Base-by-base conservation (phyloP, 2,888 invertebrate species). In the Chelonus formosanus region DNA sequence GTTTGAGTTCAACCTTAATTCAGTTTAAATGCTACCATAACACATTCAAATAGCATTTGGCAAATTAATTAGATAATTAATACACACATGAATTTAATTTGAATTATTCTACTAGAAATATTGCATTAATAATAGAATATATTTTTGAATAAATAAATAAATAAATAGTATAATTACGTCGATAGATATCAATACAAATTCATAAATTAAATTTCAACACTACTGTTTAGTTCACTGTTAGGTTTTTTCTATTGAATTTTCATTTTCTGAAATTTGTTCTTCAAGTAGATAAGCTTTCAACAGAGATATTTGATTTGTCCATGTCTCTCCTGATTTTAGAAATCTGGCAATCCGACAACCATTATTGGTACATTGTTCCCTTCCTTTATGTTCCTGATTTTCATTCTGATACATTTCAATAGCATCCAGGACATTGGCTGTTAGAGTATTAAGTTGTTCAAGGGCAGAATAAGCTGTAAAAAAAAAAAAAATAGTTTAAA, bases 291-390 rank as follows among this genome's bases (percentile, higher is more conserved):
- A 82, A 64, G 65, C 76, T 36, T 71, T 77, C 60, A 81, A 75
- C 54, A 81, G 67, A n/a, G 70, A 70, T 20, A 69, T 31, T 43
- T 80, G 80, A 63, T 79, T 78, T 4, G 65, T 63, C 80, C 79
- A 80, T 8, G 77, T 69, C 36, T 76, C 74, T n/a, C 70, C 67
- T 6, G 60, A 60, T 45, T 55, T 62, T 3, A 79, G 60, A 3
- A 73, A 86, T 71, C 85, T 81, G 62, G 85, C 84, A 65, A 87
- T 79, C 64, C 87, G 85, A 75, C 89, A 89, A 59, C 84, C 80
- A 67, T 87, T 71, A 31, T 76, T 74, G 40, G 85, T 85, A 71
- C 88, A 88, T 48, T 78, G 74, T n/a, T 84, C 76, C 66, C 82
- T 78, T 71, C 85, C 84, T n/a, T 78, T 78, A 0, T 85, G 56